Evolutionary conservation across 2,888 invertebrate genomes (phyloP), one percentile per base, ranked within the genome.

Genomic region (Hybos culiciformis): DNA sequence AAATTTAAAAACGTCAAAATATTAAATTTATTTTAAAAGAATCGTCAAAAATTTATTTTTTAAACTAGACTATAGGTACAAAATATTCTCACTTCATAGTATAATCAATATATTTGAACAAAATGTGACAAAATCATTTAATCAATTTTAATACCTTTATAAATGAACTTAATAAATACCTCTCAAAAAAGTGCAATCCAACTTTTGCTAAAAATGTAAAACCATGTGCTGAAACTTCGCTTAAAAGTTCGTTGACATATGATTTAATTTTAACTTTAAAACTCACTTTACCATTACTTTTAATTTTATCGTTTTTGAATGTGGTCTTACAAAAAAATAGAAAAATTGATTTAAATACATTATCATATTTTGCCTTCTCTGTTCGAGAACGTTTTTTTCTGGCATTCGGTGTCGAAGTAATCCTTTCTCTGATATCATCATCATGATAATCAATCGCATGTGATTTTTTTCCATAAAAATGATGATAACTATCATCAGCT

Each of bases 191-290:
- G 51, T 56, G 62, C 34, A 64, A 49, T 6, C 66, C 64, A 43
- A 51, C 49, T 53, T 61, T 63, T 39, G 62, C 61, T 49, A 66
- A 57, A 57, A 63, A 65, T 43, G 55, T 54, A 48, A 66, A 58
- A 14, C 66, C 66, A 53, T 66, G 67, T 49, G 65, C 60, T 39
- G 66, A 66, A 14, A 62, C 61, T 43, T 56, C 58, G 45, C 61
- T 56, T 46, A 63, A 54, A 50, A 61, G 63, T 50, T 65, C 65
- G 42, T 60, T 51, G 45, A 63, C 54, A 49, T 63, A 62, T 17
- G 54, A 51, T 41, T 56, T 59, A 34, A 53, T 48, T 49, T 60
- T 62, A 39, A 48, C 46, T 44, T 49, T 42, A 43, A 49, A 48
- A 48, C 50, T 49, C 43, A 42, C 37, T 47, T 46, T 36, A 5